Evolutionary conservation across 2,888 invertebrate species (phyloP).

Genomic region (Frankliniella intonsa): DNA sequence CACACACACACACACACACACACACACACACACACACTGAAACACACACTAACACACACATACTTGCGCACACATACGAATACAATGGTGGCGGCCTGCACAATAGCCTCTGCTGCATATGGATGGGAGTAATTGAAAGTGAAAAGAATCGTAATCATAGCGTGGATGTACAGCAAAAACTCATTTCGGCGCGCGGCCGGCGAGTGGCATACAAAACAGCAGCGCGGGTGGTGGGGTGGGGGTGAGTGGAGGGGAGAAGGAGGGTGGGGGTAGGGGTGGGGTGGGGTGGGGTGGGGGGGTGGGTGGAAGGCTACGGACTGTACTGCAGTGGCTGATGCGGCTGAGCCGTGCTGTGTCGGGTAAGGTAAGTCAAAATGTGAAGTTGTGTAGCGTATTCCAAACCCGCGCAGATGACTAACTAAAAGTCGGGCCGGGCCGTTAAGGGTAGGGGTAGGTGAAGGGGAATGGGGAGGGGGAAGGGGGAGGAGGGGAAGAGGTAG

Average conservation of each 20-base stretch:
- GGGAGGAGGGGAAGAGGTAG: background rate
- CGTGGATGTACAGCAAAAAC: slow-evolving; percentile 3
- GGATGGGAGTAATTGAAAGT: slow-evolving; percentile 25
- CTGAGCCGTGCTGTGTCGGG: no score
- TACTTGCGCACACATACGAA: no score
- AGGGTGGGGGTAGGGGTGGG: background rate
- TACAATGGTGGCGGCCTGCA: background rate
- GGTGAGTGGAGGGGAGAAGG: background rate
- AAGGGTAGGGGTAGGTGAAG: background rate
- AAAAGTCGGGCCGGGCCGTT: no score
- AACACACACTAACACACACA: no score
- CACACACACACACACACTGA: no score
- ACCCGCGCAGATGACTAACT: no score
- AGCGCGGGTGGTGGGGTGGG: background rate
- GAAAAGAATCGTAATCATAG: slow-evolving; percentile 17
- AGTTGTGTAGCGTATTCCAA: no score
- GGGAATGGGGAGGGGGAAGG: background rate
- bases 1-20: no score
- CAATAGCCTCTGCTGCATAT: slow-evolving; percentile 15
- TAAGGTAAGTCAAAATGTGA: no score
- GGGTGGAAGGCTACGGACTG: no score
- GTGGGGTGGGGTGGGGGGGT: no score
- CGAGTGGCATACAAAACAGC: slow-evolving; percentile 8
- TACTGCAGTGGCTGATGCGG: no score
- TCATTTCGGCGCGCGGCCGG: background rate